Base-by-base conservation (phyloP, 1,140 invertebrate species). In the Amphibalanus amphitrite region DNA sequence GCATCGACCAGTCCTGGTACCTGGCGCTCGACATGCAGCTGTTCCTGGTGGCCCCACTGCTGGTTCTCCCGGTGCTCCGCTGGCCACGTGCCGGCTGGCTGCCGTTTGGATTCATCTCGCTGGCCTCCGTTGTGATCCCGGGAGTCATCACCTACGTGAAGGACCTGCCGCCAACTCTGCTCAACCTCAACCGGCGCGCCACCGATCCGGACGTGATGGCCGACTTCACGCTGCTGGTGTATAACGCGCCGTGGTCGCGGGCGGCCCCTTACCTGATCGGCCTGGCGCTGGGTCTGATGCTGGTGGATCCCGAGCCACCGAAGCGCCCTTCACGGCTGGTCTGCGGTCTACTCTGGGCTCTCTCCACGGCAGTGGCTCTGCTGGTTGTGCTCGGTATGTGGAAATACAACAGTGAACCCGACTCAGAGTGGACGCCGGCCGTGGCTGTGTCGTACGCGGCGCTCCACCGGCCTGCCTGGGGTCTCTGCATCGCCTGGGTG, bases 381-480 rank as follows among this genome's bases (percentile, higher is more conserved):
- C 29, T n/a, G n/a, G 72, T 73, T n/a, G 23, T 73, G 40, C 28
- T 73, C n/a, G 72, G 72, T 26, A 1, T 73, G 26, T 23, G 28
- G 38, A 23, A 23, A 15, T 71, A 71, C 71, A 71, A 71, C 71
- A 67, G 28, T 13, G 33, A 40, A n/a, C 69, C 67, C 23, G 59
- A 67, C 59, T 6, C 47, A 3, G 10, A 25, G 3, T 71, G n/a
- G 30, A 40, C 72, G 40, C 28, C 30, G 28, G 30, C 67, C 0
- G 88, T 77, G 70, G 38, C 88, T 0, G 89, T 91, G 23, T 84
- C 88, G 3, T 95, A 94, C 79, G 90, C 88, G 75, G 87, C 91
- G 0, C 80, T 93, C 20, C 92, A 90, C 72, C 89, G 94, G 78
- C 89, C 89, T 68, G 84, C 88, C 20, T 95, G 92, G 90, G 89